These are phyloP conservation scores for Entomobrya multifasciata DNA, from an alignment of 2,888 invertebrate species.

Conservation along the genomic window DNA sequence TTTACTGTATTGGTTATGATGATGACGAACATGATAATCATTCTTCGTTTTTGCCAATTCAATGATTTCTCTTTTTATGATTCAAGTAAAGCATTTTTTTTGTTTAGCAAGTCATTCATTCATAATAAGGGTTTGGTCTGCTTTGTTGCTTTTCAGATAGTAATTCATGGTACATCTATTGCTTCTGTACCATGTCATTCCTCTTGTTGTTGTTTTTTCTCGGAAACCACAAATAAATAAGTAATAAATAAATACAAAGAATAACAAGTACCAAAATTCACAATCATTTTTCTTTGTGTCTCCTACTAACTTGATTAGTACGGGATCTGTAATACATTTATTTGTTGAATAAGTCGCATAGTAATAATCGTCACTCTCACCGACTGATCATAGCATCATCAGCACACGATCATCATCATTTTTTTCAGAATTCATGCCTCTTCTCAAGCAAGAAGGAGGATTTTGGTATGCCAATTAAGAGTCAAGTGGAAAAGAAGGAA, in stretches of 20 bases:
- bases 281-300: constrained; percentile 2
- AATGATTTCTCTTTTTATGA: background rate
- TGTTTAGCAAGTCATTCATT: constrained; percentile 45
- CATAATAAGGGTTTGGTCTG: constrained; percentile 54
- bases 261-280: constrained; percentile 9
- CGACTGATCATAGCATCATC: constrained; percentile 60
- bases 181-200: constrained; percentile 21
- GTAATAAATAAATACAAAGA: background rate
- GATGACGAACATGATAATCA: constrained; percentile 44
- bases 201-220: background rate
- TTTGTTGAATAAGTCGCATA: constrained; percentile 60
- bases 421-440: constrained; percentile 12
- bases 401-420: constrained; percentile 3
- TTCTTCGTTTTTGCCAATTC: constrained; percentile 47
- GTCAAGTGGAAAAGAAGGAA: constrained; percentile 77
- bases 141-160: constrained; percentile 21
- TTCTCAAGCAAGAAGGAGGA: constrained; percentile 66
- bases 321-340: constrained; percentile 26
- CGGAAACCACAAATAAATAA: constrained; percentile 19
- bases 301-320: background rate
- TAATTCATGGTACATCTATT: too few relatives aligned
- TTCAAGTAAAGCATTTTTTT: background rate
- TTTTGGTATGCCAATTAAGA: constrained; percentile 80
- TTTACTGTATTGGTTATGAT: constrained; percentile 25
- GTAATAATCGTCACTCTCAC: constrained; percentile 58